These are phyloP conservation scores for Synanceia verrucosa DNA, from an alignment of 2,797 vertebrate genomes.

Conservation along the genomic window DNA sequence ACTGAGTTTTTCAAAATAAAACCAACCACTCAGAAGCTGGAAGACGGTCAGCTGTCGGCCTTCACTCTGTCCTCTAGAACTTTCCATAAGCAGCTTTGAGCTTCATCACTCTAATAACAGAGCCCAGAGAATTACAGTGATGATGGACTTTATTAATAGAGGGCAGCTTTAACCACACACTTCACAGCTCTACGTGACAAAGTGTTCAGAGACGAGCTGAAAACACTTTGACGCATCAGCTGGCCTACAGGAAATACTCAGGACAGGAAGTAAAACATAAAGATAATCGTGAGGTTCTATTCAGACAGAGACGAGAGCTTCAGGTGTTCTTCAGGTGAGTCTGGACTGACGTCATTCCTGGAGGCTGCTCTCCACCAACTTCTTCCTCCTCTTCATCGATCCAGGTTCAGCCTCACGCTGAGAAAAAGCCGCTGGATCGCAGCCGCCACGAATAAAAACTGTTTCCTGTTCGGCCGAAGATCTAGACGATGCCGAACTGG, in stretches of 20 bases:
- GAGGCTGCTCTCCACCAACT: constrained; percentile 43
- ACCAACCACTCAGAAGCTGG: no score
- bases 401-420: background rate
- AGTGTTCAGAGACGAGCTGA: no score
- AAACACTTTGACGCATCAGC: constrained; percentile 48
- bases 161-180: background rate
- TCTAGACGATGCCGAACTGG: constrained; percentile 68
- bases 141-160: background rate
- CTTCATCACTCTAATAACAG: no score
- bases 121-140: no score
- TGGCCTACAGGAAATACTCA: constrained; percentile 12
- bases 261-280: constrained; percentile 1
- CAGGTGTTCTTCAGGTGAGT: no score
- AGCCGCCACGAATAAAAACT: constrained; percentile 45
- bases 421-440: constrained; percentile 34
- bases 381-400: constrained; percentile 5
- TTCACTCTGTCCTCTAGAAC: no score
- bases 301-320: no score
- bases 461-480: background rate
- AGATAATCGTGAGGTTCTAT: no score
- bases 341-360: no score
- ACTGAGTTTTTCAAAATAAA: no score
- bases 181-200: background rate
- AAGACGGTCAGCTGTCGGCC: no score
- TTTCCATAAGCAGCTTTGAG: no score